A percentile compares a stretch with the other conserved stretches of the same genome.
Conservation (phyloP, 2,888 invertebrate genomes). For the Cerceris ruficornis region DNA sequence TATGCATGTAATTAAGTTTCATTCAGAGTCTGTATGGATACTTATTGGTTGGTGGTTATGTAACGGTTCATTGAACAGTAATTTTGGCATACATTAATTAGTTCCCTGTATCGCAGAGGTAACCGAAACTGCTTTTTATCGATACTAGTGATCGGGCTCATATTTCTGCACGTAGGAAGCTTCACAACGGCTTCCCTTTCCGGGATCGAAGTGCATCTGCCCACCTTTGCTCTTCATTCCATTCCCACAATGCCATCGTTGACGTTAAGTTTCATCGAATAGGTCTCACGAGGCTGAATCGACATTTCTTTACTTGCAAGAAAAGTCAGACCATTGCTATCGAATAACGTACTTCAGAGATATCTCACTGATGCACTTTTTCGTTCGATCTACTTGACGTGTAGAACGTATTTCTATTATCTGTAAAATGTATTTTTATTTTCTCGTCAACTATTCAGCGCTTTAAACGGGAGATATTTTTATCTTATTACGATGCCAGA, state of each 20-base stretch:
- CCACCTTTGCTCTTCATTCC: slow-evolving; percentile 34
- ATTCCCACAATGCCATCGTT: slow-evolving; percentile 50
- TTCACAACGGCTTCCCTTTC: slow-evolving; percentile 62
- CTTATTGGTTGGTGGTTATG: slow-evolving; percentile 25
- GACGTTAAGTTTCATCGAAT: slow-evolving; percentile 24
- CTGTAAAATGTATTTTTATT: too few species aligned
- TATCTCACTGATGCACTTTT: too few species aligned
- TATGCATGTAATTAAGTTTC: slow-evolving; percentile 31
- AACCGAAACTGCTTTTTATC: slow-evolving; percentile 57
- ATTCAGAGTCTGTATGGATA: slow-evolving; percentile 10
- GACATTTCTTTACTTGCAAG: background rate
- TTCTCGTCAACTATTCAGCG: too few species aligned
- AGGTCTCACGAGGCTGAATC: background rate
- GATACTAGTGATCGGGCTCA: slow-evolving; percentile 55
- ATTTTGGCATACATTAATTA: slow-evolving; percentile 57
- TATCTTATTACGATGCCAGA: too few species aligned
- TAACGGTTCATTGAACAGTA: slow-evolving; percentile 37
- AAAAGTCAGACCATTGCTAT: background rate
- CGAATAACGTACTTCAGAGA: background rate
- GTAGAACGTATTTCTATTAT: too few species aligned
- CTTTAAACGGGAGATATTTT: too few species aligned
- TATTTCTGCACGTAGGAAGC: slow-evolving; percentile 63
- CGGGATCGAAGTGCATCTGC: slow-evolving; percentile 65
- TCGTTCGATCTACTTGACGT: too few species aligned
- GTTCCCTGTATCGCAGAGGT: slow-evolving; percentile 24